Percentiles rank a stretch among this genome's conserved stretches.
Conservation (phyloP, 1,140 invertebrate genomes). For the Odontomachus brunneus region DNA sequence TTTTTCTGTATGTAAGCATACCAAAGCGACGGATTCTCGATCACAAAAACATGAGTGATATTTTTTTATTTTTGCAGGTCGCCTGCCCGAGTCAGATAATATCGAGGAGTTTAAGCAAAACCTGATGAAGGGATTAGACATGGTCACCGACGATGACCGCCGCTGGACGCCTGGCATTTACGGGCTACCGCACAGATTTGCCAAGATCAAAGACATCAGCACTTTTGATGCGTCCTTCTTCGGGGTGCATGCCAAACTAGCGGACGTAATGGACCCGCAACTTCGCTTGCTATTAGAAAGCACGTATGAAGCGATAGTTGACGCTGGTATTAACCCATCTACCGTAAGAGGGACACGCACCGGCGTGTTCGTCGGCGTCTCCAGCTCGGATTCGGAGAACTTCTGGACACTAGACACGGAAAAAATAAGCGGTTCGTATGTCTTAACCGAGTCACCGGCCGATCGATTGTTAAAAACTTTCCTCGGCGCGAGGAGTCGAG, state of each 20-base stretch:
- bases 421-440: slow-evolving; percentile 89
- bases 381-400: slow-evolving; percentile 94
- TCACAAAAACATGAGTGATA: too few relatives aligned
- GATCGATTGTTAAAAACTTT: too few relatives aligned
- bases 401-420: slow-evolving; percentile 91
- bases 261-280: slow-evolving; percentile 98
- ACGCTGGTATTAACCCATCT: slow-evolving; percentile 95
- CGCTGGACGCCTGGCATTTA: slow-evolving; percentile 92
- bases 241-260: slow-evolving; percentile 97
- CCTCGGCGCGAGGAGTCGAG: too few relatives aligned
- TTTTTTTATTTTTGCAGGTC: too few relatives aligned
- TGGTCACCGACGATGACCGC: slow-evolving; percentile 94
- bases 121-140: slow-evolving; percentile 93
- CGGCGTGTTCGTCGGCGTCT: slow-evolving; percentile 96
- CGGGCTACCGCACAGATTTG: slow-evolving; percentile 93
- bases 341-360: slow-evolving; percentile 93
- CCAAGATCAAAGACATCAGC: slow-evolving; percentile 95
- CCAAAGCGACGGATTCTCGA: too few relatives aligned
- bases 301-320: slow-evolving; percentile 97
- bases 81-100: slow-evolving; percentile 94
- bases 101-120: slow-evolving; percentile 96
- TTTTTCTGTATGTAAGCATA: too few relatives aligned
- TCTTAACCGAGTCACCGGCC: not conserved
- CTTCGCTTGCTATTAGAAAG: slow-evolving; percentile 95
- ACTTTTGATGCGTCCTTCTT: slow-evolving; percentile 98